These are phyloP conservation scores for Bucorvus abyssinicus DNA, from an alignment of 2,797 vertebrate genomes.

Conservation along the genomic window DNA sequence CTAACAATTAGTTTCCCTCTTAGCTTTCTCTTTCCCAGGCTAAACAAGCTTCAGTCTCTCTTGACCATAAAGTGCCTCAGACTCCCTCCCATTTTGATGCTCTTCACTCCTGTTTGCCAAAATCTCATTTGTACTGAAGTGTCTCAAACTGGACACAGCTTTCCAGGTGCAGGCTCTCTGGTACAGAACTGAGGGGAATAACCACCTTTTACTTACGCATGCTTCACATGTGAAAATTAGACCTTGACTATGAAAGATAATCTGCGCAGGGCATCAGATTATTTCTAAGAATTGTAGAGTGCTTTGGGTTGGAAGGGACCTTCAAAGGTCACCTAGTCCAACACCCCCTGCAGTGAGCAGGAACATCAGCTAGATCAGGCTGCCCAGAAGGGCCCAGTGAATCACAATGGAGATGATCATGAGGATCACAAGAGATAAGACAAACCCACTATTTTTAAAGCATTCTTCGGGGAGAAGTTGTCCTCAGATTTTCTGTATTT, in stretches of 20 bases:
- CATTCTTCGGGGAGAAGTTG: not conserved
- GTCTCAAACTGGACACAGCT: not conserved
- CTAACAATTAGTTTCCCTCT: not conserved
- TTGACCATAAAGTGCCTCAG: not conserved
- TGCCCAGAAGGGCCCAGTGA: not conserved
- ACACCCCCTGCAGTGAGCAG: too few species aligned
- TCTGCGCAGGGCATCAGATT: not conserved
- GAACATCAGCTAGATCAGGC: too few species aligned
- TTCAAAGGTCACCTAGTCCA: too few species aligned
- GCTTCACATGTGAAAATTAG: not conserved
- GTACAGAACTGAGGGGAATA: not conserved
- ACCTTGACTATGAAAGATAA: not conserved
- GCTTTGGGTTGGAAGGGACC: too few species aligned
- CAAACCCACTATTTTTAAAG: not conserved
- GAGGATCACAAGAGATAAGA: not conserved
- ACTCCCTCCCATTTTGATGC: not conserved
- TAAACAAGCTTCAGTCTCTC: not conserved
- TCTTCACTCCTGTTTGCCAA: not conserved
- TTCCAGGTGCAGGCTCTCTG: not conserved
- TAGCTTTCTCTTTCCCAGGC: not conserved
- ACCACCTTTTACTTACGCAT: not conserved
- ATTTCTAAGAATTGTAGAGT: not conserved
- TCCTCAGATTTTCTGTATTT: not conserved
- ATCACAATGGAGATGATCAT: not conserved
- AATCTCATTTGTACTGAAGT: not conserved